These are phyloP conservation scores for Pseudomyrmex sp. DNA, from an alignment of 1,140 invertebrate species.

Conservation along the genomic window DNA sequence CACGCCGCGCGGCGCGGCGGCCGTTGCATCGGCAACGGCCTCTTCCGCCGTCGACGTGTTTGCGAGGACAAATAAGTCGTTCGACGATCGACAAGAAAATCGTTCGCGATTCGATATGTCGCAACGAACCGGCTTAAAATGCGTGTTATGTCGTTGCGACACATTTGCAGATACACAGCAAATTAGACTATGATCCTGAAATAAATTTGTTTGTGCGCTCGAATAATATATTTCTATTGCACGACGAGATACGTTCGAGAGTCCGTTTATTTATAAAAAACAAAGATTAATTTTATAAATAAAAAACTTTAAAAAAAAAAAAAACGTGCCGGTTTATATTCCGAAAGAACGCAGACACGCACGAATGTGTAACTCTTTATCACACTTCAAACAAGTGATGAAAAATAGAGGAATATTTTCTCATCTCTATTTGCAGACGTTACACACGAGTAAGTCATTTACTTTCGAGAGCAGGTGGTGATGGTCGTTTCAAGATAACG, in stretches of 20 bases:
- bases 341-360: not conserved
- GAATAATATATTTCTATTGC: too few species aligned
- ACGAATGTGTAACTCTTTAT: not conserved
- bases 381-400: not conserved
- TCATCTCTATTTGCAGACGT: not conserved
- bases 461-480: not conserved
- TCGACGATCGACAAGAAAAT: conserved; percentile 1
- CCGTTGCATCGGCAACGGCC: conserved; percentile 44
- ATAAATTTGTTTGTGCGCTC: not conserved
- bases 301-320: too few species aligned
- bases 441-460: not conserved
- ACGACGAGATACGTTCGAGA: too few species aligned
- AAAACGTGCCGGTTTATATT: too few species aligned
- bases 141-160: too few species aligned
- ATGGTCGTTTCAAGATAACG: not conserved
- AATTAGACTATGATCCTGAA: not conserved
- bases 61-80: conserved; percentile 38
- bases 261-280: too few species aligned
- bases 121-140: not conserved
- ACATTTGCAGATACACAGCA: not conserved
- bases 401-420: conserved; percentile 10
- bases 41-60: too few species aligned
- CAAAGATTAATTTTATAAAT: too few species aligned
- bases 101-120: not conserved
- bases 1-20: not conserved